Base-by-base conservation (phyloP, 2,888 invertebrate genomes). In the Eupsilia transversa region DNA sequence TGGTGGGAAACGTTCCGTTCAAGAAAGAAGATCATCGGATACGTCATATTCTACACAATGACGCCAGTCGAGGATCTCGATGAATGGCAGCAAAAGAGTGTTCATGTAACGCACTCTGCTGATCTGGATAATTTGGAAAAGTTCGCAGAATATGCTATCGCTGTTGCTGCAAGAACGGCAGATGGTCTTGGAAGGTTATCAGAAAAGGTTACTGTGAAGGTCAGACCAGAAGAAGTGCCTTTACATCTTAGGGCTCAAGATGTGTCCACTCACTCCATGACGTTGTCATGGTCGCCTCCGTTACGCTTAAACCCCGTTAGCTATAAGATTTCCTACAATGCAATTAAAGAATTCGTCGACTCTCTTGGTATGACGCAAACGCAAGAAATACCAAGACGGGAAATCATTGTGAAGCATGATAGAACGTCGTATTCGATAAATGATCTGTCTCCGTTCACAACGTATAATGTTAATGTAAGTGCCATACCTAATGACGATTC, bases 1-100 rank as follows among this genome's bases (percentile, higher is more conserved):
- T 99, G 99, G 99, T 99, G 99, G 99, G 98, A 99, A 92, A 97
- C 98, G 3, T 98, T 99, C 70, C 98, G 98, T 33, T 98, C 98
- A 63, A 97, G 98, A 85, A 98, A 97, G 78, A 98, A 98, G 93
- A 97, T 99, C 60, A 97, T 98, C 72, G 99, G 99, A 43, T 99
- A 99, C 90, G 98, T 98, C 91, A 98, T 99, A 86, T 99, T 99
- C 93, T 99, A 99, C 91, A 98, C 99, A 17, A 99, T 98, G 97
- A 98, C 98, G 0, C 98, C 99, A 0, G 98, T 98, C 0, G 99
- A 99, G 91, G 99, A 99, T 94, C 96, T 99, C 73, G 99, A 99
- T 90, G 98, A 98, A 92, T 99, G 99, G 99, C 98, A 98, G 89
- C 98, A 98, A 74, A 98, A 98, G 91, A 97, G 97, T 14, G 98